Evolutionary conservation across 1,140 invertebrate species (phyloP).

Genomic region (Zaprionus davidi): DNA sequence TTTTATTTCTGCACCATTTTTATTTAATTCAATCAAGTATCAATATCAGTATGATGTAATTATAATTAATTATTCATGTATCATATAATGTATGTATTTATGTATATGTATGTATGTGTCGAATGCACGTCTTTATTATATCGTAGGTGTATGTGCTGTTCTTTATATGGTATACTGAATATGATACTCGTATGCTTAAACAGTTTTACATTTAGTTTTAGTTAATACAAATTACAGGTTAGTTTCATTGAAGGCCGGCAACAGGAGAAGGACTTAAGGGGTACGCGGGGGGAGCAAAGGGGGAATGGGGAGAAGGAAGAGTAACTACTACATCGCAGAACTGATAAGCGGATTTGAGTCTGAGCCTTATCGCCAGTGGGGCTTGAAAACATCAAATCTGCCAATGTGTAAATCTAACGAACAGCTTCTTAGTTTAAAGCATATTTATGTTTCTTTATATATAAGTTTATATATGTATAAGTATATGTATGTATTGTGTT

Average conservation of each 20-base stretch:
- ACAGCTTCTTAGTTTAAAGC: conserved; percentile 26
- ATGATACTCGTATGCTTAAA: conserved; percentile 22
- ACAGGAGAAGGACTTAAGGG: neutral
- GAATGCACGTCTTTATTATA: conserved; percentile 24
- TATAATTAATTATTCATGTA: conserved; percentile 52
- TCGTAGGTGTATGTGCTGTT: conserved; percentile 39
- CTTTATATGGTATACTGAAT: conserved; percentile 25
- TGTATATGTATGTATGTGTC: conserved; percentile 39
- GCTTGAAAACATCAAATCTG: conserved; percentile 27
- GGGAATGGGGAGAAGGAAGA: neutral
- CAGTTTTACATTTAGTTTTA: conserved; percentile 27
- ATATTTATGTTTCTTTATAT: conserved; percentile 14
- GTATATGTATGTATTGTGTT: neutral
- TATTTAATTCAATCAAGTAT: conserved; percentile 74
- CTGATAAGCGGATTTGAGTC: conserved; percentile 30
- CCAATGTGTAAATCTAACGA: conserved; percentile 34
- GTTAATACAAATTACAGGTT: conserved; percentile 37
- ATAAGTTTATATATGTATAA: conserved; percentile 20
- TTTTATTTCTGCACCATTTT: conserved; percentile 71
- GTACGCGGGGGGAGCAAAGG: neutral
- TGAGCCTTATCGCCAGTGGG: neutral
- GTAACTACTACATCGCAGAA: conserved; percentile 41
- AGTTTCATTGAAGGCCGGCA: conserved; percentile 13
- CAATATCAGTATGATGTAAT: conserved; percentile 53
- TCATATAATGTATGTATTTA: conserved; percentile 37